phyloP scores from a whole-genome alignment of 2,888 invertebrate species.

The Yponomeuta cagnagella region DNA sequence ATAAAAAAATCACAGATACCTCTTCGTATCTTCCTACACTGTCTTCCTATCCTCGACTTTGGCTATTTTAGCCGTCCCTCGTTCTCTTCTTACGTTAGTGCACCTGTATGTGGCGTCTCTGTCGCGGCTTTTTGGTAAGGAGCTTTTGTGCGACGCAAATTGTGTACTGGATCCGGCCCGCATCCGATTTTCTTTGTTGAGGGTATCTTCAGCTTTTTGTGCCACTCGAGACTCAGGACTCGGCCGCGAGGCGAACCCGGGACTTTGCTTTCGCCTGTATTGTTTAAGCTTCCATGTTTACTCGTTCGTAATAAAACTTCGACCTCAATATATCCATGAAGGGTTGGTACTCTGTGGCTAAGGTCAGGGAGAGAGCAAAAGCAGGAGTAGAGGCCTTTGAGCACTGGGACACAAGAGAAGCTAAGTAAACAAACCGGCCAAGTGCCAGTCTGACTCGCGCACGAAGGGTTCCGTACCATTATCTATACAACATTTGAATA shows the following conservation, averaged over 20 bases:
- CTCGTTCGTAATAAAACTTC: background rate
- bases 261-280: background rate
- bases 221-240: background rate
- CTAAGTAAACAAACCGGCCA: no score
- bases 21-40: no score
- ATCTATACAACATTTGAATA: no score
- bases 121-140: conserved; percentile 5
- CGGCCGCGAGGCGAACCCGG: background rate
- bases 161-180: conserved; percentile 5
- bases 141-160: conserved; percentile 11
- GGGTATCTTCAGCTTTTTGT: background rate
- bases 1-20: no score
- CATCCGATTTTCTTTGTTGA: conserved; percentile 11
- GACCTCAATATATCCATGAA: no score
- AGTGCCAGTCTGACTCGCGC: no score
- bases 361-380: no score
- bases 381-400: no score
- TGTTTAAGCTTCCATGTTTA: background rate
- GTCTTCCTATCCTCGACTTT: background rate
- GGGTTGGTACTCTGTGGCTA: no score
- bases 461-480: no score
- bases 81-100: background rate
- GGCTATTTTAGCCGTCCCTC: background rate
- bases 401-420: no score
- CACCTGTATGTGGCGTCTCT: background rate